Conservation (phyloP, 1,140 invertebrate species). For the Lamellibrachia luymesi region DNA sequence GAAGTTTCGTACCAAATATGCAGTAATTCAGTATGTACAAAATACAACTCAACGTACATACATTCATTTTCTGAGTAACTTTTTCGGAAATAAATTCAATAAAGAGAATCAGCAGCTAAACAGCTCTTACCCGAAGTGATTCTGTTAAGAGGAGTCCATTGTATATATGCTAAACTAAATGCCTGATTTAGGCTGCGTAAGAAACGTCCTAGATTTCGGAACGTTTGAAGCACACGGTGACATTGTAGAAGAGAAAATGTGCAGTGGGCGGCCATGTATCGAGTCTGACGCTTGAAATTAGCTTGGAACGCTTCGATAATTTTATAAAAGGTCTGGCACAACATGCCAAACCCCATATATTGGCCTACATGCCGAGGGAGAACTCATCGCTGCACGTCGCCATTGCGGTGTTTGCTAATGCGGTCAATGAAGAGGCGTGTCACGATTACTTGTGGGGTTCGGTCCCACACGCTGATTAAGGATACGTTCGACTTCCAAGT, state of each 20-base stretch:
- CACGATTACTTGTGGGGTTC: not conserved
- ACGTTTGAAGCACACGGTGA: too few species aligned
- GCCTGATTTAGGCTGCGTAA: not conserved
- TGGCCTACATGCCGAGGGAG: not conserved
- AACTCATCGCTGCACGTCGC: not conserved
- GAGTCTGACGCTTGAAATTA: not conserved
- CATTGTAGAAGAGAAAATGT: not conserved
- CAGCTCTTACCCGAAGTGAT: too few species aligned
- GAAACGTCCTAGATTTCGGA: not conserved
- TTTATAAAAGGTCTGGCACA: not conserved
- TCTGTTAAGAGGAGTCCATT: not conserved
- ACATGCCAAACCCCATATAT: not conserved
- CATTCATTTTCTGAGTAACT: too few species aligned
- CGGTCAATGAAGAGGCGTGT: not conserved
- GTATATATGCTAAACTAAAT: not conserved
- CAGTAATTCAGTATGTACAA: too few species aligned
- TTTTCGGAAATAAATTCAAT: too few species aligned
- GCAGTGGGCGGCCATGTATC: not conserved
- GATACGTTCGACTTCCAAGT: not conserved
- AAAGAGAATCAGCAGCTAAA: too few species aligned
- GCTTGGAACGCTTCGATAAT: not conserved
- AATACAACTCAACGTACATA: too few species aligned
- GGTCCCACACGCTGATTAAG: not conserved
- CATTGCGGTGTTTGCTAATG: not conserved
- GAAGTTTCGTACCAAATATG: too few species aligned